Evolutionary conservation across 2,113 vertebrate genomes (phyloP), one percentile per base, ranked within the genome.

Genomic region (Scomber japonicus): DNA sequence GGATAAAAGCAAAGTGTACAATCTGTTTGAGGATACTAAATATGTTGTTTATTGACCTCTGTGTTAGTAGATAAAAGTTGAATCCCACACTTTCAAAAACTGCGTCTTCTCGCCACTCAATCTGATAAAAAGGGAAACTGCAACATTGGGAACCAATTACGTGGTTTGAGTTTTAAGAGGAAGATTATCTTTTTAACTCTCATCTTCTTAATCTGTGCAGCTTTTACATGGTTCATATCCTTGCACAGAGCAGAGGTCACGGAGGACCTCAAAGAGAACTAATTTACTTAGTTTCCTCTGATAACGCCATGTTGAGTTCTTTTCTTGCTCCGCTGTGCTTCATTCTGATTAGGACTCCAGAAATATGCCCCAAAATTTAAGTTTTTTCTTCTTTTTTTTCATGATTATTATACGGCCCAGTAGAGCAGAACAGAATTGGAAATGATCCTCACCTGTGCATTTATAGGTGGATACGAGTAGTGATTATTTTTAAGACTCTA

Each of bases 111-210:
- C 57, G 3, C 24, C 1, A 45, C 67, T 56, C 24, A 27, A 82
- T 80, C 75, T 78, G 82, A 74, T 77, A 19, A 65, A 57, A 40
- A 51, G 54, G 13, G 17, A 59, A 77, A 69, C 81, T 24, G 27
- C 46, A 45, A 53, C 66, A 76, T 61, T 53, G 31, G 63, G 73
- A 72, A 62, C 63, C 46, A 86, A 83, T 89, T 88, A 88, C 69
- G 64, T 57, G 55, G 0, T 60, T 82, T 46, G 72, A 85, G 53
- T 75, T 73, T 67, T 16, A 55, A 56, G 65, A 62, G 46, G 69
- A 73, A 70, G 82, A 87, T 87, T 70, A 87, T 85, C 81, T 69
- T 57, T 84, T 71, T 61, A 82, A 65, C 67, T 55, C 64, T 59
- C 17, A 0, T 14, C 51, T 54, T 78, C 51, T 70, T 86, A 88